phyloP scores from a whole-genome alignment of 2,113 vertebrate genomes.

The Oxyruncus cristatus region DNA sequence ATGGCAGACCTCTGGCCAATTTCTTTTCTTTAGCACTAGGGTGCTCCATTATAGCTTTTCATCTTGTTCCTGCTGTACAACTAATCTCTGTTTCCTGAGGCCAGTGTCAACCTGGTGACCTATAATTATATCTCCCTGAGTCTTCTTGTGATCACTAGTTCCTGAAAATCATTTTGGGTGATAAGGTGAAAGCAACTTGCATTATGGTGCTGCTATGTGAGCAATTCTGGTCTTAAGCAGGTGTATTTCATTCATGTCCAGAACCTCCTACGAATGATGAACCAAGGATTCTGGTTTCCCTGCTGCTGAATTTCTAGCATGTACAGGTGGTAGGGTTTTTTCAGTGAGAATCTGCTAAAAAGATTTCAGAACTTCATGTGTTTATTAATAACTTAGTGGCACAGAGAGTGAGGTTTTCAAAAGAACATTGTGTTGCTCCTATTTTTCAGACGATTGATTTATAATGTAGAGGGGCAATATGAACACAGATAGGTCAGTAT shows the following conservation, averaged over 20 bases:
- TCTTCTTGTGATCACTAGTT: background rate
- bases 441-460: background rate
- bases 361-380: background rate
- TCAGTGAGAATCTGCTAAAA: background rate
- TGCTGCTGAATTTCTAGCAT: background rate
- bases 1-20: background rate
- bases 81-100: background rate
- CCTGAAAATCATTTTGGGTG: background rate
- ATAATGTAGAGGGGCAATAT: background rate
- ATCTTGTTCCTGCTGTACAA: background rate
- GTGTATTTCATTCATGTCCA: background rate
- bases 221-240: background rate
- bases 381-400: slow-evolving; percentile 20
- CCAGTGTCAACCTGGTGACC: background rate
- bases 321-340: background rate
- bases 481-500: background rate
- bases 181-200: background rate
- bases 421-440: background rate
- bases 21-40: background rate
- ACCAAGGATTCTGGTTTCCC: background rate
- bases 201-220: background rate
- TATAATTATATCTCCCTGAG: background rate
- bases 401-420: background rate
- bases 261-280: background rate
- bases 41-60: background rate